Conservation (phyloP, 2,797 vertebrate genomes). For the Anas bernieri region DNA sequence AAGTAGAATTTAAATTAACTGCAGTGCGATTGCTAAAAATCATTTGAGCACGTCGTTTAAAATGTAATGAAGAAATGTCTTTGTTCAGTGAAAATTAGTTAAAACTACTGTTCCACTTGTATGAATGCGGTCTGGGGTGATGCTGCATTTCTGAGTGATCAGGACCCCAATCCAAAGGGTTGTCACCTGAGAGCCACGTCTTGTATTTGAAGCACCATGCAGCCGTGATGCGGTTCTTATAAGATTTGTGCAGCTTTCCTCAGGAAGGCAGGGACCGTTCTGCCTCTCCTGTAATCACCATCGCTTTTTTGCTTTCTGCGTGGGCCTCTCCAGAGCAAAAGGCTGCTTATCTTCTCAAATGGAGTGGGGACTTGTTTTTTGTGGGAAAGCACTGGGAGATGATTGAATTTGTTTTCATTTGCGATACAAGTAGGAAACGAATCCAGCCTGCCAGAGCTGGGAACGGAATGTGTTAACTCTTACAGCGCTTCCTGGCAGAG, state of each 20-base stretch:
- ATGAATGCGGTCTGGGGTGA: background rate
- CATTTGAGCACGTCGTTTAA: background rate
- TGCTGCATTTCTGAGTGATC: background rate
- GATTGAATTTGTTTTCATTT: conserved; percentile 9
- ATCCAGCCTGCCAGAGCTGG: background rate
- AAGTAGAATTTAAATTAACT: background rate
- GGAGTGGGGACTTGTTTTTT: background rate
- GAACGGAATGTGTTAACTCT: background rate
- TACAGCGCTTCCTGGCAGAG: background rate
- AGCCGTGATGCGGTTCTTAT: background rate
- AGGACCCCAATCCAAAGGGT: background rate
- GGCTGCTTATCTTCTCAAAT: background rate
- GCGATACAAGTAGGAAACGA: background rate
- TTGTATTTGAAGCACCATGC: background rate
- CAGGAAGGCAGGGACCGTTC: background rate
- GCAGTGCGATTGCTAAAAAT: background rate
- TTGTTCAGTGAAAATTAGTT: background rate
- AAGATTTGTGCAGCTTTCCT: background rate
- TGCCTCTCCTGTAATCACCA: background rate
- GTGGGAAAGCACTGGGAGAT: background rate
- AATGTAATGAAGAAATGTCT: background rate
- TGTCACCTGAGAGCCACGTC: background rate
- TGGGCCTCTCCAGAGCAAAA: background rate
- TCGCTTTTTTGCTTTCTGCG: background rate
- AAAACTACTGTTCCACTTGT: background rate